Percentiles rank a stretch among this genome's conserved stretches.
phyloP scores from a whole-genome alignment of 2,888 invertebrate species.

The Ormyrus rosae region DNA sequence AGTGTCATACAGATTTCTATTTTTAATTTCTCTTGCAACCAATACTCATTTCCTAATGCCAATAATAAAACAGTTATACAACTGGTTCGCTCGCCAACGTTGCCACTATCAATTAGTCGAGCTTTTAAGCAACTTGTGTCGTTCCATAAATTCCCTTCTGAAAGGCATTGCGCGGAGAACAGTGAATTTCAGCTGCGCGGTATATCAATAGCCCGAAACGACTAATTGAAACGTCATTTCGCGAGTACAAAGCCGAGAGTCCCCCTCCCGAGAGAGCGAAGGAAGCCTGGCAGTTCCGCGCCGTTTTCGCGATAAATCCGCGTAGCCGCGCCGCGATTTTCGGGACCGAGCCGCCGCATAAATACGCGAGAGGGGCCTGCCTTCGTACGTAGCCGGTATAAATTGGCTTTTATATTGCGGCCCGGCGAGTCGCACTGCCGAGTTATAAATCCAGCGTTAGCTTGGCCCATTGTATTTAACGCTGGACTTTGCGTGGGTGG shows the following conservation, averaged over 20 bases:
- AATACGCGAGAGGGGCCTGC: conserved; percentile 58
- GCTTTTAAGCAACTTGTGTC: not conserved
- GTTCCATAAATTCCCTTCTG: not conserved
- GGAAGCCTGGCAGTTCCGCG: conserved; percentile 55
- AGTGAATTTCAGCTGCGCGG: not conserved
- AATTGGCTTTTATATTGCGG: conserved; percentile 72
- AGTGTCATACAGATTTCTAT: too few species aligned
- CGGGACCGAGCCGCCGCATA: conserved; percentile 66
- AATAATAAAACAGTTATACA: too few species aligned
- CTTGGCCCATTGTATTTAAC: conserved; percentile 69
- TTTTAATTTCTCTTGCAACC: too few species aligned
- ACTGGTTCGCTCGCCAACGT: too few species aligned
- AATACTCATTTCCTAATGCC: too few species aligned
- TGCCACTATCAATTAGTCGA: not conserved
- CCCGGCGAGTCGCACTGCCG: conserved; percentile 56
- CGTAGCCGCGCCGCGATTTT: conserved; percentile 57
- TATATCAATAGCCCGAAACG: conserved; percentile 23
- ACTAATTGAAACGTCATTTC: conserved; percentile 47
- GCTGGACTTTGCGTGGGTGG: conserved; percentile 64
- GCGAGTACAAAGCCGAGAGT: conserved; percentile 26
- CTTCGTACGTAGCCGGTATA: conserved; percentile 62
- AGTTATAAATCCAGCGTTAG: conserved; percentile 66
- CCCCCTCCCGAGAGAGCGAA: not conserved
- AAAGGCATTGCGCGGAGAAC: not conserved
- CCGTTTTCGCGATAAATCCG: conserved; percentile 69